Conservation (phyloP, 2,888 invertebrate species). For the Folsomia candida region DNA sequence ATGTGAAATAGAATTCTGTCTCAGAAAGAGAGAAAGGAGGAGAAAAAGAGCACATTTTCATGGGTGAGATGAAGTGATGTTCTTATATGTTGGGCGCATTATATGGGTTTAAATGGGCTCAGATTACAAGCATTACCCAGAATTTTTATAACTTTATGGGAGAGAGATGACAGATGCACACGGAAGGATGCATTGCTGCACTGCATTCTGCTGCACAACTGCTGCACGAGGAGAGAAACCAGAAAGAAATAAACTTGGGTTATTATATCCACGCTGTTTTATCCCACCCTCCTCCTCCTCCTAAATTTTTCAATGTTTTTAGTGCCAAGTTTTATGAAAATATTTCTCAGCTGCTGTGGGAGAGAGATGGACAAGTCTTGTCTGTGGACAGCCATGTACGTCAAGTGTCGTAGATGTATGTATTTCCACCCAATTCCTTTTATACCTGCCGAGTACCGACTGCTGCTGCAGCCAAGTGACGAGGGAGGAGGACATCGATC, state of each 20-base stretch:
- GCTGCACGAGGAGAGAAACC: background rate
- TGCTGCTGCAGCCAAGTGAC: too few species aligned
- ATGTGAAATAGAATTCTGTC: too few species aligned
- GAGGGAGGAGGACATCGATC: background rate
- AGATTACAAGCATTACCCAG: background rate
- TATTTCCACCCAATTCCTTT: too few species aligned
- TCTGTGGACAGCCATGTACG: too few species aligned
- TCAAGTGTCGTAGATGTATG: too few species aligned
- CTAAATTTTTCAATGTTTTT: background rate
- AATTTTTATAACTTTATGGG: background rate
- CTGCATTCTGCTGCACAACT: too few species aligned
- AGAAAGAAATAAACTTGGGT: background rate
- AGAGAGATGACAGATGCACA: background rate
- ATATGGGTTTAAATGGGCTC: background rate
- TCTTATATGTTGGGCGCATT: background rate
- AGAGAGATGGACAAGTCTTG: background rate
- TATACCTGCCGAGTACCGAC: too few species aligned
- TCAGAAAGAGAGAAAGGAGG: too few species aligned
- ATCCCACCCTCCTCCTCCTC: background rate
- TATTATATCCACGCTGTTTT: background rate
- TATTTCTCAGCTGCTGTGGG: background rate
- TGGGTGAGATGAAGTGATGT: background rate
- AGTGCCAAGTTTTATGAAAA: background rate
- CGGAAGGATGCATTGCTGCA: background rate
- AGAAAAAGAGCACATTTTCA: background rate